Evolutionary conservation across 2,113 vertebrate species (phyloP).

Genomic region (Mirounga angustirostris): DNA sequence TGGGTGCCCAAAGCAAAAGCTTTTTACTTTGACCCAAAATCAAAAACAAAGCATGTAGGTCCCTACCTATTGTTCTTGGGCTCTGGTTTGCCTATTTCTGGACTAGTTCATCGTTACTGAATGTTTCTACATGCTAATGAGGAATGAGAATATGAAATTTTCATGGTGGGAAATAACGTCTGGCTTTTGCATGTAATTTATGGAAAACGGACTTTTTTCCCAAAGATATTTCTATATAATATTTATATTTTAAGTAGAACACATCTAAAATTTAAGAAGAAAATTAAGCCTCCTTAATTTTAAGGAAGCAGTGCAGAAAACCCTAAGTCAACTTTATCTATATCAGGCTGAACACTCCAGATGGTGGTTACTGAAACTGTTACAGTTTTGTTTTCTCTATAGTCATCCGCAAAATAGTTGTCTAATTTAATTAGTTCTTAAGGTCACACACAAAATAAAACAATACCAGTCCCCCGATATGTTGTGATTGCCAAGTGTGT

Average conservation of each 20-base stretch:
- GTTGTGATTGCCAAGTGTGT: neutral
- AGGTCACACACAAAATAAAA: neutral
- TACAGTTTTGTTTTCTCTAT: neutral
- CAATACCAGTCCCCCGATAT: neutral
- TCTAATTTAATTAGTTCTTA: neutral
- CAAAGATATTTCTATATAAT: neutral
- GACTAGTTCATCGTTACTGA: neutral
- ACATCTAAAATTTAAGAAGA: neutral
- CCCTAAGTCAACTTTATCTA: neutral
- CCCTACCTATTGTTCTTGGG: neutral
- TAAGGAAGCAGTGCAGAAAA: conserved; percentile 18
- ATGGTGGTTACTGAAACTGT: neutral
- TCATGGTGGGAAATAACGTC: neutral
- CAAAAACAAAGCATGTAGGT: neutral
- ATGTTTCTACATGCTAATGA: neutral
- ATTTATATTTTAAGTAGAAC: neutral
- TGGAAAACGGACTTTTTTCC: conserved; percentile 7
- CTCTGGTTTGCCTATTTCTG: neutral
- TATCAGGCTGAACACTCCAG: neutral
- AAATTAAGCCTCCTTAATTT: neutral
- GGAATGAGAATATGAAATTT: neutral
- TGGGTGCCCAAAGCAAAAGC: neutral
- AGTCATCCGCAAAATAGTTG: neutral
- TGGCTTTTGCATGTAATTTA: conserved; percentile 9
- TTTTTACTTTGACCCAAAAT: neutral